Conservation (phyloP, 2,113 vertebrate genomes). For the Falcunculus frontatus region DNA sequence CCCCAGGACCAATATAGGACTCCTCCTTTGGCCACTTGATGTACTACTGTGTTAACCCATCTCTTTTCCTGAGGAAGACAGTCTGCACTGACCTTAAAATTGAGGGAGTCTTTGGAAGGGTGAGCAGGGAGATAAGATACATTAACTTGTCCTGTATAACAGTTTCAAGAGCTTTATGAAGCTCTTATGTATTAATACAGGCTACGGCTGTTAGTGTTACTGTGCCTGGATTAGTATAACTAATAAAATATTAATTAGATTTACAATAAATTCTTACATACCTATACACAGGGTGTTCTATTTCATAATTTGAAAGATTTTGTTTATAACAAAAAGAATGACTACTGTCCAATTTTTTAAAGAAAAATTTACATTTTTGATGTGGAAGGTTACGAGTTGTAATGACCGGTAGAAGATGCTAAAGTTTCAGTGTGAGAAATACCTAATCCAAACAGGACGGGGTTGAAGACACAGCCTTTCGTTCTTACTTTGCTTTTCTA, state of each 20-base stretch:
- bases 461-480: background rate
- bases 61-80: background rate
- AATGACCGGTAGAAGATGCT: background rate
- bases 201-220: background rate
- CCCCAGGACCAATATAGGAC: background rate
- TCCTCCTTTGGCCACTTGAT: background rate
- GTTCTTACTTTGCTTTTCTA: background rate
- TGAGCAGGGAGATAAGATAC: background rate
- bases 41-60: background rate
- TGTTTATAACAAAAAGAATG: background rate
- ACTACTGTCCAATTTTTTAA: background rate
- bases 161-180: background rate
- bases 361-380: background rate
- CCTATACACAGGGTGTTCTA: rapidly evolving
- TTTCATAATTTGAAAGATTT: background rate
- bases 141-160: background rate
- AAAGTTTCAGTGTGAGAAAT: background rate
- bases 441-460: background rate
- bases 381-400: background rate
- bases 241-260: background rate
- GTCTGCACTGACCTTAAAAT: background rate
- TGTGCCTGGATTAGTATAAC: background rate
- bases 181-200: background rate
- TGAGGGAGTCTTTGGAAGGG: background rate
- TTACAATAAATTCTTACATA: background rate